Evolutionary conservation across 2,113 vertebrate species (phyloP), one percentile per base, ranked within the genome.

Genomic region (Peromyscus maniculatus): DNA sequence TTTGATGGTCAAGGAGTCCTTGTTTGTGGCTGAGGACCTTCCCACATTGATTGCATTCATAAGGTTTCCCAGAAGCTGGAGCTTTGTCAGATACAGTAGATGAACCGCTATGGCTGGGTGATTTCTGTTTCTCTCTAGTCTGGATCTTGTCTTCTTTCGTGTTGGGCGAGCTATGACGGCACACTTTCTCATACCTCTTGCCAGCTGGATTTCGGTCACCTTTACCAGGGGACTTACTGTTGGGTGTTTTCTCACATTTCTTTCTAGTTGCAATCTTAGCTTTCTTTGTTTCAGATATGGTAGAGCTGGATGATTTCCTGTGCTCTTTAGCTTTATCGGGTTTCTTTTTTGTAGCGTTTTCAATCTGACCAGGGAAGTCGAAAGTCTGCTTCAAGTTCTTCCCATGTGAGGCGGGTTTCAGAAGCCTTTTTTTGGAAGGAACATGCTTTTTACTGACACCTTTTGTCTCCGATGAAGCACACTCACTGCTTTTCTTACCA

Each of bases 21-120:
- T 98, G 97, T 79, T 98, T 98, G 91, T 98, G 97, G 52, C 97
- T 98, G 67, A 98, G 97, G 97, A 97, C 71, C n/a, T 98, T 98
- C 4, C 98, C 97, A 96, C 98, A 98, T 0, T 98, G 78, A 66
- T 87, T 91, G 87, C 98, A 98, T 89, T 96, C 86, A 89, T 97
- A 98, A 0, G 93, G 94, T 79, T 98, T 98, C 57, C 94, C 26
- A 95, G 66, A 95, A 93, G 84, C 71, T 74, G 94, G 79, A 74
- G 72, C 64, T 92, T 96, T 97, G 5, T 92, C 83, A 86, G 75
- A n/a, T 19, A 97, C 96, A 46, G 75, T 22, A 94, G 92, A 92
- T 36, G 92, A 88, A 22, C 93, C 94, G n/a, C 64, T 95, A 39
- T 59, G 75, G 72, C 90, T 96, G 26, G 95, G 95, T 43, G 92